Evolutionary conservation across 2,888 invertebrate species (phyloP), one percentile per base, ranked within the genome.

Genomic region (Nephrocerus scutellatus): DNA sequence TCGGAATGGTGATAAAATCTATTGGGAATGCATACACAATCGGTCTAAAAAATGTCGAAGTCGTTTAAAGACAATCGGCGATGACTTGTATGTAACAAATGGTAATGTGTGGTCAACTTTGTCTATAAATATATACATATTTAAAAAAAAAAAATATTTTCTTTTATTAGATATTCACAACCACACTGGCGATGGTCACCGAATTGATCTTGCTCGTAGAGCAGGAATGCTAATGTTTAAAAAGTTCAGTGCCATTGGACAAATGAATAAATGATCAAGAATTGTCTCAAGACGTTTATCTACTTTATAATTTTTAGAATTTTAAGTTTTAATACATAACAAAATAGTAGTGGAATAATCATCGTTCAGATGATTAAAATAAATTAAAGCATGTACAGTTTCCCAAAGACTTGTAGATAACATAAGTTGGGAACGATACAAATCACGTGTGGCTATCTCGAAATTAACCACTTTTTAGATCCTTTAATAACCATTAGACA

Each of bases 1-100:
- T 15, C 58, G 60, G 6, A 49, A 55, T 36, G 52, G 52, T 30
- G 61, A 68, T 34, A 66, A 64, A 39, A 56, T 67, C n/a, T 68
- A 68, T 30, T 68, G 68, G 68, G 68, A 68, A 49, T 68, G 68
- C 36, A 63, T 68, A 16, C 65, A 68, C 28, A 68, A 68, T 49
- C 62, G 68, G n/a, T 63, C 65, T 3, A 60, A 56, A 36, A 68
- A 67, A 46, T 68, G 68, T 37, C 62, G 67, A 2, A 67, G 68
- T 43, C 64, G 68, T 3, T 46, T 68, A 16, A 68, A 68, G 51
- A 66, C 68, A 8, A 55, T 68, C 30, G 66, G 63, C 3, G 64
- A 68, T 48, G 61, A 64, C 55, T 55, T 68, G 33, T 64, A 57
- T 41, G 61, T 68, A 7, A 66, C 68, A 14, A 68, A 68, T 51